Evolutionary conservation across 1,140 invertebrate genomes (phyloP).

Genomic region (Temnothorax curvispinosus): DNA sequence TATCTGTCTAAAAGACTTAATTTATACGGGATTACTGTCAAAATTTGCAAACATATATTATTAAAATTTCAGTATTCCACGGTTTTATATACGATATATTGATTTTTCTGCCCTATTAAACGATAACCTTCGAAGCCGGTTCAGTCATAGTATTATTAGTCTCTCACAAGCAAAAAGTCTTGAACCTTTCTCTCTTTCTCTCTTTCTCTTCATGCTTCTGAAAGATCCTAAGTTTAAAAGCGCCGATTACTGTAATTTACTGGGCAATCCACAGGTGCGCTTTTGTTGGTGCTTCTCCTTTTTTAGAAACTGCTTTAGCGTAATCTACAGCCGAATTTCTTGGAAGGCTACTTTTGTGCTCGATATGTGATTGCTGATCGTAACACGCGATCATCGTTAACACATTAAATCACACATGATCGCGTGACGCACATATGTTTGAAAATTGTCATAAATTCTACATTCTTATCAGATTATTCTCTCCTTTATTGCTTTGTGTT

Average conservation of each 20-base stretch:
- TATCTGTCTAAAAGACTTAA: not conserved
- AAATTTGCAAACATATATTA: not conserved
- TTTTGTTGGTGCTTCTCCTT: slow-evolving; percentile 2
- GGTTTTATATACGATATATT: not conserved
- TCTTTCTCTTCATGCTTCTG: slow-evolving; percentile 8
- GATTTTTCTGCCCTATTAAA: slow-evolving; percentile 7
- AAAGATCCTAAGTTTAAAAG: slow-evolving; percentile 11
- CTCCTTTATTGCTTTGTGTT: not conserved
- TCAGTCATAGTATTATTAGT: not conserved
- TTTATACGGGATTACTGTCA: not conserved
- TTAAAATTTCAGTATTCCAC: not conserved
- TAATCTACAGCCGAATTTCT: slow-evolving; percentile 34
- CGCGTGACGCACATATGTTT: not conserved
- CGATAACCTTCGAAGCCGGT: not conserved
- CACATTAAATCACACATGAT: not conserved
- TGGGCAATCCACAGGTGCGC: slow-evolving; percentile 39
- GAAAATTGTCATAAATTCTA: not conserved
- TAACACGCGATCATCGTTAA: slow-evolving; percentile 42
- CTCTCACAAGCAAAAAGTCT: not conserved
- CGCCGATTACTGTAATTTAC: slow-evolving; percentile 60
- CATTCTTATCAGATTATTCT: not conserved
- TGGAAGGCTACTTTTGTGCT: slow-evolving; percentile 8
- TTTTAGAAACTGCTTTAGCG: not conserved
- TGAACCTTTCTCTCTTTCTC: not conserved
- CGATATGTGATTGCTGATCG: not conserved